Conservation (phyloP, 2,888 invertebrate genomes). For the Eumerus sabulonum region DNA sequence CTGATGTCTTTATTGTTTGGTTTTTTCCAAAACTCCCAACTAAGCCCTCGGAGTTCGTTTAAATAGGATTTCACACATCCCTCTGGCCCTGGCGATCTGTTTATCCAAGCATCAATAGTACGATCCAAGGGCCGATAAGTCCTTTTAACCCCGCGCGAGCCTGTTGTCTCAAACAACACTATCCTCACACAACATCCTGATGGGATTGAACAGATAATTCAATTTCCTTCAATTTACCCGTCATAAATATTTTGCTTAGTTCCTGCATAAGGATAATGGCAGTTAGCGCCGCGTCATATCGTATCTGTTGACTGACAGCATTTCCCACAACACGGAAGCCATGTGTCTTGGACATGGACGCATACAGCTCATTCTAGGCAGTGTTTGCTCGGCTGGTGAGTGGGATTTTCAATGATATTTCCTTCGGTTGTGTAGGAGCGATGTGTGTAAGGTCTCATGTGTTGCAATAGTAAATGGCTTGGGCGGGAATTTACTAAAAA, state of each 20-base stretch:
- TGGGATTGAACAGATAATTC: conserved; percentile 47
- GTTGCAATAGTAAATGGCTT: conserved; percentile 39
- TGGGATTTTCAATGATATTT: conserved; percentile 5
- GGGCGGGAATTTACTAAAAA: conserved; percentile 51
- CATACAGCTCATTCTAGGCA: conserved; percentile 6
- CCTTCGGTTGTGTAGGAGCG: not conserved
- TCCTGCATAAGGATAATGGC: conserved; percentile 46
- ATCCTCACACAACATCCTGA: not conserved
- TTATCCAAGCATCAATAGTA: too few relatives aligned
- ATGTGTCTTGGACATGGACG: conserved; percentile 55
- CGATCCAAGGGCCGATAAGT: too few relatives aligned
- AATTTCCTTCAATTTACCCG: conserved; percentile 61
- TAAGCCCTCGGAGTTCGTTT: too few relatives aligned
- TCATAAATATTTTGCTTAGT: conserved; percentile 54
- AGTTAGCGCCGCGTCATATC: conserved; percentile 48
- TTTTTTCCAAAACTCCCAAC: too few relatives aligned
- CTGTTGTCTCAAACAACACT: too few relatives aligned
- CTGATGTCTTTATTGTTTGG: too few relatives aligned
- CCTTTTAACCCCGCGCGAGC: too few relatives aligned
- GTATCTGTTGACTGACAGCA: not conserved
- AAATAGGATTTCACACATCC: too few relatives aligned
- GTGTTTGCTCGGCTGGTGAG: not conserved
- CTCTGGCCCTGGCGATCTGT: too few relatives aligned
- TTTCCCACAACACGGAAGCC: conserved; percentile 39
- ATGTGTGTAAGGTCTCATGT: conserved; percentile 39